Base-by-base conservation (phyloP, 1,140 invertebrate genomes). In the Formica exsecta region DNA sequence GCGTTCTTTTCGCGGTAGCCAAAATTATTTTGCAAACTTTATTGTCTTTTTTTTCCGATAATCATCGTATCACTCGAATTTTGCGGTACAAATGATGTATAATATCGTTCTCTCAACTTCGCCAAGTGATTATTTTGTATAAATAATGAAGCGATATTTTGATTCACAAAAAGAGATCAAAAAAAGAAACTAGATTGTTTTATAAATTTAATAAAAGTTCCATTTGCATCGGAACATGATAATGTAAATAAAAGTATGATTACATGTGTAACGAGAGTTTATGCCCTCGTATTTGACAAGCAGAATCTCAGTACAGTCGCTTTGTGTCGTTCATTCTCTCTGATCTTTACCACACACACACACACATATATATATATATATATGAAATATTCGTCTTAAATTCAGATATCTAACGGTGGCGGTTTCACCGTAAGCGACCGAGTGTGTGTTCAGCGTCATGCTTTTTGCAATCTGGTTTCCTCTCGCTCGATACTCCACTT, bases 381-480 rank as follows among this genome's bases (percentile, higher is more conserved):
- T 61, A 11, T 11, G 22, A n/a, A 65, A 62, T 38, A 75, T 61
- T 25, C 38, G 29, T 74, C 59, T 32, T 64, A 64, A 6, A 76
- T 62, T 7, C 19, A 48, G 8, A 48, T 38, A 68, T 54, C 19
- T 36, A 9, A 79, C 48, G 9, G 44, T 44, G 9, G 44, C 32
- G 62, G 29, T 68, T 66, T 4, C 76, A 32, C 22, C 22, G 38
- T 2, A 36, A 48, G 81, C 32, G 9, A 57, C 8, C 57, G 41
- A n/a, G 44, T 25, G 44, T 65, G 36, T 65, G 19, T 77, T 41
- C 32, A 62, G 29, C 61, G 13, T 74, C 41, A 38, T 79, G 75
- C 76, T 86, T 86, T 81, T 86, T 86, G 84, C 74, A 66, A 77
- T 79, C 51, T 86, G 74, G 70, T 79, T 86, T 86, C 8, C 76